Evolutionary conservation across 1,140 invertebrate species (phyloP), one percentile per base, ranked within the genome.

Genomic region (Drosophila kurseongensis): DNA sequence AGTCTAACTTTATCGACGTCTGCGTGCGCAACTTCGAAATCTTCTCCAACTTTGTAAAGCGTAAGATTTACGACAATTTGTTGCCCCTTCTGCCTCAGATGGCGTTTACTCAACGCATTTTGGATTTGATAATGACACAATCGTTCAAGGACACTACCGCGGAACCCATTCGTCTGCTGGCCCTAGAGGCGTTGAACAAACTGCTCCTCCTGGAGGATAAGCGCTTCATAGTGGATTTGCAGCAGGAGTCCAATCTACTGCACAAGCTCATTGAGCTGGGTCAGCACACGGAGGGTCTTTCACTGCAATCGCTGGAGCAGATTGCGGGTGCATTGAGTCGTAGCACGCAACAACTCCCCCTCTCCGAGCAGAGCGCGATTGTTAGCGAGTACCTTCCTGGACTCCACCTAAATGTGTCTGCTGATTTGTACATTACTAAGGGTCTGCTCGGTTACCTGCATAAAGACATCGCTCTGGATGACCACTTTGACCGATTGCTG

Each of bases 401-500:
- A 5, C 51, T 92, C 29, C 75, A 92, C 45, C 51, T 92, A 7
- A 65, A 91, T 45, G 23, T 61, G 8, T 73, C 71, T 0, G 40
- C 86, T 1, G 80, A 92, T 72, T 62, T 92, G 41, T 92, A 80
- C 59, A 52, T 92, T 38, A 81, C 90, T 9, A 90, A 90, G 50
- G 92, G 92, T 0, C 51, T 92, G 5, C 42, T 92, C 10, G 80
- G 83, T 7, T 91, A 74, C 50, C 41, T 92, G 18, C 83, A 92
- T 50, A 75, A 91, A 42, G 79, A 89, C 36, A 89, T 92, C 10
- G 60, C 65, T 12, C 48, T 92, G 18, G 91, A 92, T 38, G 86
- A 90, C 62, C 90, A 92, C 41, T 91, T 92, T 18, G 91, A 92
- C 47, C 72, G 78, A 29, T 59, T 92, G 48, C 38, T 92, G 7